Evolutionary conservation across 1,140 invertebrate genomes (phyloP).

Genomic region (Drosophila ficusphila): DNA sequence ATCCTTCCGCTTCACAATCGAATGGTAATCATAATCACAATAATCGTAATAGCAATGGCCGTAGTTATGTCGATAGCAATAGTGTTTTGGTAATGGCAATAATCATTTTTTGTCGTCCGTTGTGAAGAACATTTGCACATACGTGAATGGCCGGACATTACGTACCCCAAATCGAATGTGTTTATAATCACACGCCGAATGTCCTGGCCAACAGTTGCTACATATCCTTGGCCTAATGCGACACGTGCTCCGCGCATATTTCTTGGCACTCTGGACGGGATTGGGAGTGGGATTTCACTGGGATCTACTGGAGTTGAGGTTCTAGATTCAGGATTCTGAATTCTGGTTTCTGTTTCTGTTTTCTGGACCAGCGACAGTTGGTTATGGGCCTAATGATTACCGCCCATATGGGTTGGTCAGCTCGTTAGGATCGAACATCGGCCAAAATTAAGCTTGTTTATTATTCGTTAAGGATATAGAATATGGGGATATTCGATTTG

Average conservation of each 20-base stretch:
- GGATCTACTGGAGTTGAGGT: neutral
- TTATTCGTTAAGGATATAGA: slow-evolving; percentile 27
- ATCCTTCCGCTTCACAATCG: slow-evolving; percentile 53
- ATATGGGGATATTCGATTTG: neutral
- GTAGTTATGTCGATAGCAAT: slow-evolving; percentile 55
- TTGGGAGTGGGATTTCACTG: slow-evolving; percentile 20
- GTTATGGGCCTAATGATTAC: slow-evolving; percentile 67
- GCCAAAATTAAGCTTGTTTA: slow-evolving; percentile 27
- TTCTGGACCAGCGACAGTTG: slow-evolving; percentile 27
- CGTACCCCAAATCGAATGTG: slow-evolving; percentile 49
- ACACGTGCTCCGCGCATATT: slow-evolving; percentile 75
- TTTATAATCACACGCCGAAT: slow-evolving; percentile 69
- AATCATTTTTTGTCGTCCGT: slow-evolving; percentile 69
- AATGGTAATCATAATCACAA: slow-evolving; percentile 82
- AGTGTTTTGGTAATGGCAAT: slow-evolving; percentile 69
- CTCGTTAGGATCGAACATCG: slow-evolving; percentile 42
- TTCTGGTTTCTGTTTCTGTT: no score
- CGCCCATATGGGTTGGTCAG: slow-evolving; percentile 18
- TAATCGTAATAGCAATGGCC: slow-evolving; percentile 74
- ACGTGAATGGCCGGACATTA: slow-evolving; percentile 71
- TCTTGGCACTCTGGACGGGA: slow-evolving; percentile 46
- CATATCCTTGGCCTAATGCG: slow-evolving; percentile 61
- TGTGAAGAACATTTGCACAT: slow-evolving; percentile 71
- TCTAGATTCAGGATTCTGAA: no score
- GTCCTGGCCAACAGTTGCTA: slow-evolving; percentile 51